Conservation (phyloP, 2,888 invertebrate genomes). For the Drosophila meridionalis region DNA sequence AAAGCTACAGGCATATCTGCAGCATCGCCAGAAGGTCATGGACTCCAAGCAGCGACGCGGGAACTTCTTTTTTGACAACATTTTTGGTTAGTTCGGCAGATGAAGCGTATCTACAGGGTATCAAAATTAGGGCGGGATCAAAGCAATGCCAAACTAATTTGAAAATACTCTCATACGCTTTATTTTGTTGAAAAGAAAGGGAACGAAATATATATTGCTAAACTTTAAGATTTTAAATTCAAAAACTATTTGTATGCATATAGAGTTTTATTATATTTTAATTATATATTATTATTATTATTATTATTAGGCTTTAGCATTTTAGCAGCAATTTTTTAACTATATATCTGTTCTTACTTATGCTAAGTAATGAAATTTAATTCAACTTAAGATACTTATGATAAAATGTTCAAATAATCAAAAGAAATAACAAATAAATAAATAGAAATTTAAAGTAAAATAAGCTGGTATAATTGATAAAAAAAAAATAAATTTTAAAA, state of each 20-base stretch:
- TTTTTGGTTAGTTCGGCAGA: slow-evolving; percentile 73
- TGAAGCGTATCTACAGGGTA: neutral
- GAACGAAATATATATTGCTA: slow-evolving; percentile 36
- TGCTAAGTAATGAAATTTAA: slow-evolving; percentile 33
- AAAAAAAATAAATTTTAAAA: neutral
- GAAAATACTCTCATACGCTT: slow-evolving; percentile 54
- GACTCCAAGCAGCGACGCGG: slow-evolving; percentile 43
- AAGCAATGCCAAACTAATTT: slow-evolving; percentile 16
- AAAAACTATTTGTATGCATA: slow-evolving; percentile 34
- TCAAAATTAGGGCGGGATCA: neutral
- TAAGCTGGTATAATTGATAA: neutral
- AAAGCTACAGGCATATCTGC: slow-evolving; percentile 85
- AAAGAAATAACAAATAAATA: neutral
- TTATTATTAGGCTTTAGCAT: slow-evolving; percentile 46
- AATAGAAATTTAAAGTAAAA: neutral
- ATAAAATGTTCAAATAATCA: slow-evolving; percentile 10
- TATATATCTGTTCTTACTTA: slow-evolving; percentile 27
- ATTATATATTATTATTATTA: slow-evolving; percentile 39
- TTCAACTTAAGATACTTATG: slow-evolving; percentile 10
- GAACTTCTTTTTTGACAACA: slow-evolving; percentile 75
- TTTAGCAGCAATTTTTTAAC: slow-evolving; percentile 47
- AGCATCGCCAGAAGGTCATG: slow-evolving; percentile 51
- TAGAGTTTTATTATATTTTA: slow-evolving; percentile 24
- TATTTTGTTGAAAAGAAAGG: slow-evolving; percentile 51
- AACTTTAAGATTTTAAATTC: slow-evolving; percentile 56